phyloP scores from a whole-genome alignment of 1,140 invertebrate species.

The Fopius arisanus region DNA sequence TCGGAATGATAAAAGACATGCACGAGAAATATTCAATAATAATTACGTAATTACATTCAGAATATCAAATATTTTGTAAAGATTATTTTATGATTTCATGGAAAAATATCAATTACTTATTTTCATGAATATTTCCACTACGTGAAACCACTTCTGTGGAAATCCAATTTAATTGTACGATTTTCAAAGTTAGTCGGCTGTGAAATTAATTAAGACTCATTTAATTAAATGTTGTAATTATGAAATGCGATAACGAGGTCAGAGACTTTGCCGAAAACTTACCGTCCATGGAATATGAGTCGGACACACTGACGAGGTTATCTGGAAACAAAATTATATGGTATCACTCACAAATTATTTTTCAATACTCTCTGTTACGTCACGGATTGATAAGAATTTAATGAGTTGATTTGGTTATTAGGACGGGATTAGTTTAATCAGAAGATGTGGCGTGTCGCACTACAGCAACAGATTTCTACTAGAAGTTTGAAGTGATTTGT shows the following conservation, averaged over 20 bases:
- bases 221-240: constrained; percentile 4
- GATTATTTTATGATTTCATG: too few relatives aligned
- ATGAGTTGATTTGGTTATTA: too few relatives aligned
- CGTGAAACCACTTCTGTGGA: neutral
- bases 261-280: constrained; percentile 9
- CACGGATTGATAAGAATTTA: too few relatives aligned
- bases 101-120: too few relatives aligned
- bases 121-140: neutral
- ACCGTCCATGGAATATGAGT: neutral
- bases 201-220: neutral
- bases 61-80: too few relatives aligned
- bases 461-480: too few relatives aligned
- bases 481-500: too few relatives aligned
- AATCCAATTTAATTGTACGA: neutral
- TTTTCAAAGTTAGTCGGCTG: neutral
- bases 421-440: too few relatives aligned
- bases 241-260: neutral
- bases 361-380: too few relatives aligned
- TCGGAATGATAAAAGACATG: too few relatives aligned
- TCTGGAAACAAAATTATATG: constrained; percentile 20
- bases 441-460: neutral
- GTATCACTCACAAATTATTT: neutral
- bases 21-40: too few relatives aligned
- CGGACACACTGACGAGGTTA: constrained; percentile 18
- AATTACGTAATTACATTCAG: too few relatives aligned